phyloP scores from a whole-genome alignment of 2,113 vertebrate species.

The Nansenia antarctica region DNA sequence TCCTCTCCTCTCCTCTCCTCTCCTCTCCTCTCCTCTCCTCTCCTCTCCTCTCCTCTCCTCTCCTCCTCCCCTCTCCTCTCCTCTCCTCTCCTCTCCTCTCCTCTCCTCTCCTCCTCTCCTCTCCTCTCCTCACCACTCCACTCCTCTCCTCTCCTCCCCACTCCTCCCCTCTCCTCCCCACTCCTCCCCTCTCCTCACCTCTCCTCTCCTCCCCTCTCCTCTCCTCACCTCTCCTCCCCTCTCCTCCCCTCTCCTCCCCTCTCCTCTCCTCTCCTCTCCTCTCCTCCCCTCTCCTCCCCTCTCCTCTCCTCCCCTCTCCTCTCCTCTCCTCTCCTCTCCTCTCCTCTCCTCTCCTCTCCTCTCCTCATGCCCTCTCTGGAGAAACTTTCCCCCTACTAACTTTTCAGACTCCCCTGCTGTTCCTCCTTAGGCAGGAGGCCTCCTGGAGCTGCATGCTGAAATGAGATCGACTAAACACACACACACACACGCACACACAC shows the following conservation, averaged over 20 bases:
- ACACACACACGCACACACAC: not conserved
- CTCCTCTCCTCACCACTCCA: not conserved
- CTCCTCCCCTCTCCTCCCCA: not conserved
- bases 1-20: not conserved
- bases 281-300: not conserved
- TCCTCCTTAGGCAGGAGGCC: slow-evolving; percentile 17
- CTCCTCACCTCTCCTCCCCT: not conserved
- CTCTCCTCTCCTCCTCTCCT: not conserved
- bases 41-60: not conserved
- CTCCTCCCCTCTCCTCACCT: not conserved
- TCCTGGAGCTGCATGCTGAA: slow-evolving; percentile 17
- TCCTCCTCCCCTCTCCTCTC: not conserved
- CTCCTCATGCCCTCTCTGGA: not conserved
- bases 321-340: not conserved
- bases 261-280: not conserved
- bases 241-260: not conserved
- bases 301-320: not conserved
- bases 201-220: not conserved
- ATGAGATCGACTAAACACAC: slow-evolving; percentile 1
- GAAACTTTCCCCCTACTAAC: not conserved
- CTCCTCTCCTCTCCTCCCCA: not conserved
- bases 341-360: not conserved
- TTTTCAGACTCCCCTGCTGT: slow-evolving; percentile 20
- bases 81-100: not conserved
- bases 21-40: not conserved